Base-by-base conservation (phyloP, 64 coral and sea anemone species). In the Actinia tenebrosa region DNA sequence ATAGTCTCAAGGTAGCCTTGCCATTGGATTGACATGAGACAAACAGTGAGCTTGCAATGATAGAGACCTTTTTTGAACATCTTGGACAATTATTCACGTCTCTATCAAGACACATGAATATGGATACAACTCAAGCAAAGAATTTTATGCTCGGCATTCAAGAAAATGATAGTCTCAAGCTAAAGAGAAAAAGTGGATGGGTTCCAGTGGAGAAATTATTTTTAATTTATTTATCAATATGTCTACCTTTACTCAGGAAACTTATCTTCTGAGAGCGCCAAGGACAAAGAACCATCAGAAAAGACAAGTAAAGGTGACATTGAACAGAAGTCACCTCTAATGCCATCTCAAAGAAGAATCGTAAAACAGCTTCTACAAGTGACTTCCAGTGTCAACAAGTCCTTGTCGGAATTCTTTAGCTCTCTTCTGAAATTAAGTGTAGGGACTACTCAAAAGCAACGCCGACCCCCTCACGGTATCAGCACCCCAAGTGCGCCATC, bases 311-410 rank as follows among this genome's bases (percentile, higher is more conserved):
- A 81, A 81, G 17, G 17, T 50, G 79, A 81, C 16, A 23, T 17
- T 53, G 79, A 81, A 50, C 79, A 80, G 88, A 91, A 98, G 88
- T 60, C 90, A 19, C 80, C 79, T 82, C 89, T 97, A 26, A 86
- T 86, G 59, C 94, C 97, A 26, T 44, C 78, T 2, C 93, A 95
- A 26, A 88, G 90, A 86, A 87, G 91, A 77, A 93, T 99, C 2
- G 86, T 94, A 45, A 99, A 99, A 80, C 97, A 99, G 43, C 93
- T 99, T 84, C 91, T 99, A 17, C 87, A 95, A 45, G 87, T 88
- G 60, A 86, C 93, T 60, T 93, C 97, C 15, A 90, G 89, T 25
- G 80, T 99, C 19, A 92, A 91, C 80, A 89, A 92, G 60, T 89
- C 87, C 16, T 83, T 99, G 82, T 95, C 97, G 26, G 97, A 99